These are phyloP conservation scores for Micromesistius poutassou DNA, from an alignment of 2,797 vertebrate genomes.

Conservation along the genomic window DNA sequence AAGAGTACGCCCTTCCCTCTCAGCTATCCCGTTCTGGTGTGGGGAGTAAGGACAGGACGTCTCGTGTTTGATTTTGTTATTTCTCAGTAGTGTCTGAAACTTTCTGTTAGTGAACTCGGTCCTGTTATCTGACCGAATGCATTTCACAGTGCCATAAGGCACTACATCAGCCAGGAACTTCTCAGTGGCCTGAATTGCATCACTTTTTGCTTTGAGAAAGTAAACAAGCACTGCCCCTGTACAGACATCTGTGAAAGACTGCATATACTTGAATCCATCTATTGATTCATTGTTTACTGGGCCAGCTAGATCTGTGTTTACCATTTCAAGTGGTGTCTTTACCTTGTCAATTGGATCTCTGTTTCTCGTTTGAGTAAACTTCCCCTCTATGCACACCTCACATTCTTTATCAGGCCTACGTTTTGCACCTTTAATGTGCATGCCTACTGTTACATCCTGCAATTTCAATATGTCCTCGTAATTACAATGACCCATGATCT, in stretches of 20 bases:
- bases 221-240: constrained; percentile 1
- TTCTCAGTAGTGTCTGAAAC: background rate
- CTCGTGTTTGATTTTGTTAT: background rate
- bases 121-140: background rate
- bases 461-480: constrained; percentile 10
- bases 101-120: background rate
- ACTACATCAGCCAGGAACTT: background rate
- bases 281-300: background rate
- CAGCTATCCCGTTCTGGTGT: too few species aligned
- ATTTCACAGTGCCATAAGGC: background rate
- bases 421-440: background rate
- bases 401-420: too few species aligned
- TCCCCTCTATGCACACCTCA: too few species aligned
- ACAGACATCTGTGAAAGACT: background rate
- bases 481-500: constrained; percentile 20
- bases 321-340: too few species aligned
- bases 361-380: too few species aligned
- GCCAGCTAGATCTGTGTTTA: constrained; percentile 9
- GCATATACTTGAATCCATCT: constrained; percentile 8
- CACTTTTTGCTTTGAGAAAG: background rate
- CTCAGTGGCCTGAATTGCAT: background rate
- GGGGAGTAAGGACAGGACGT: too few species aligned
- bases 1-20: background rate
- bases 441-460: constrained; percentile 5
- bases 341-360: too few species aligned